Evolutionary conservation across 2,113 vertebrate genomes (phyloP).

Genomic region (Condylura cristata): DNA sequence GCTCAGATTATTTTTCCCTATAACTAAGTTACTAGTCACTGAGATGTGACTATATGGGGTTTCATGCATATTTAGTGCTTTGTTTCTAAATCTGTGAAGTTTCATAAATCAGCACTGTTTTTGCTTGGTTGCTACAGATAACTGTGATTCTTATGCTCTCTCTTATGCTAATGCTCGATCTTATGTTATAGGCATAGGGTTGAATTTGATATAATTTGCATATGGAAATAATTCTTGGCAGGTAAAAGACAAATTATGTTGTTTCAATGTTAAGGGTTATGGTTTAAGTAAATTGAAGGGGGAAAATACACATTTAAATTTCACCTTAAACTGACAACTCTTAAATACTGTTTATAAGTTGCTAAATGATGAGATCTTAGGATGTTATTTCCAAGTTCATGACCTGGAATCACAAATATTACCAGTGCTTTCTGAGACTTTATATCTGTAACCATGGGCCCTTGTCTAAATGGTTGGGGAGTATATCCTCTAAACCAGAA

Average conservation of each 20-base stretch:
- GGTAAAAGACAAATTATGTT: conserved; percentile 53
- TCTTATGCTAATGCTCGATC: background rate
- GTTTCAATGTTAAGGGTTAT: background rate
- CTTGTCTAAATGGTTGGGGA: background rate
- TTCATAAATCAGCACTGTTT: conserved; percentile 77
- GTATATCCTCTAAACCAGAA: background rate
- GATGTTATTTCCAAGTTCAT: conserved; percentile 29
- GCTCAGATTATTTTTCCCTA: conserved; percentile 42
- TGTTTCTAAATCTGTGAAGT: conserved; percentile 76
- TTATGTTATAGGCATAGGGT: conserved; percentile 32
- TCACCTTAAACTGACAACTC: conserved; percentile 27
- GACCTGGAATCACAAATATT: conserved; percentile 48
- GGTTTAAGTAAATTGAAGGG: conserved; percentile 30
- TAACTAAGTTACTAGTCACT: conserved; percentile 65
- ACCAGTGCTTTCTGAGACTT: background rate
- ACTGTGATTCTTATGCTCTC: conserved; percentile 65
- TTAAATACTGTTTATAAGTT: background rate
- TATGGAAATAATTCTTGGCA: conserved; percentile 53
- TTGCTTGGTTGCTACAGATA: conserved; percentile 63
- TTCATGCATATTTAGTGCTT: conserved; percentile 78
- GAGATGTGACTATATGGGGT: conserved; percentile 58
- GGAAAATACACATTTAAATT: conserved; percentile 14
- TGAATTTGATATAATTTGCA: conserved; percentile 39
- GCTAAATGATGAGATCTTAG: background rate
- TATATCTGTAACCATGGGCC: background rate